Evolutionary conservation across 2,888 invertebrate genomes (phyloP), one percentile per base, ranked within the genome.

Genomic region (Cephus runcator): DNA sequence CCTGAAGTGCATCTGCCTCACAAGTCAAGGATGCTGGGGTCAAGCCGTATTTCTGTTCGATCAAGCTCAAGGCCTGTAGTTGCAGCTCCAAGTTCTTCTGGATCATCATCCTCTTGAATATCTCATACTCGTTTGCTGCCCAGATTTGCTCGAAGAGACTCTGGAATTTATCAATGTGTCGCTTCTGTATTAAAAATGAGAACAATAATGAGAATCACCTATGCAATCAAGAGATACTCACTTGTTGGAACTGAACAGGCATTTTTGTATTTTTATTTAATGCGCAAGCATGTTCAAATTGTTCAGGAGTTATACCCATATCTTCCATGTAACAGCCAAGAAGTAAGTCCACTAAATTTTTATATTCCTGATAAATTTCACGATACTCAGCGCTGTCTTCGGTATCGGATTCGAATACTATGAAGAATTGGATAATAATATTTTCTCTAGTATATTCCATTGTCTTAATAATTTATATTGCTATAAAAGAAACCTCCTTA

Each of bases 281-380:
- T 68, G 92, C 92, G 87, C 97, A 97, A 11, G 97, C 97, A 75
- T 94, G 93, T 91, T 97, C 97, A 88, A 98, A 97, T 89, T 98
- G 97, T 83, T 97, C 96, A 0, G 97, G 95, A 0, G 96, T 94
- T 83, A 98, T 97, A 74, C 96, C 96, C 89, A 98, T 95, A 87
- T 98, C 98, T 85, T 97, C 97, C 96, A 98, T 97, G 88, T 97
- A 98, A 78, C 96, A 97, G 73, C 97, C 96, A 73, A 98, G 93
- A 95, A 98, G 95, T 78, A 96, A 94, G 88, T 98, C 98, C n/a
- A 98, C 96, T 92, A 98, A 93, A 89, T 97, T 96, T 89, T 97
- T 97, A 89, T 97, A 98, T 86, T 97, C 97, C 81, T 96, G 95
- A 88, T 97, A 97, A 76, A 96, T 94, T 84, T 94, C 94, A 82